These are phyloP conservation scores for Malurus leucopterus DNA, from an alignment of 2,797 vertebrate species.

Conservation along the genomic window DNA sequence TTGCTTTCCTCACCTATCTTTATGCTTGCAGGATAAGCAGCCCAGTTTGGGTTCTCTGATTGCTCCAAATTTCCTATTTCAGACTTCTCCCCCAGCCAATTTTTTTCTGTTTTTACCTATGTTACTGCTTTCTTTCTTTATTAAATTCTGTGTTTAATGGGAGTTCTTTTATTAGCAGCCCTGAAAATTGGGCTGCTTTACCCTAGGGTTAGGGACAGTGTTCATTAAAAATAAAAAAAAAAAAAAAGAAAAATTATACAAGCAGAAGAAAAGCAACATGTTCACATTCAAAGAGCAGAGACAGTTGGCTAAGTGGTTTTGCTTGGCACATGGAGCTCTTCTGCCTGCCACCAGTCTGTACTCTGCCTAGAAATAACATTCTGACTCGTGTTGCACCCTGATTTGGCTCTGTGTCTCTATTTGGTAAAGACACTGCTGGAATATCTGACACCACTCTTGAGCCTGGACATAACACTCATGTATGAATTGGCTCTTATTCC, in stretches of 20 bases:
- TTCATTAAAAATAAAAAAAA: neutral
- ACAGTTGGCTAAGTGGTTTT: conserved; percentile 18
- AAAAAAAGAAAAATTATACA: neutral
- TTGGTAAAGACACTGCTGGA: neutral
- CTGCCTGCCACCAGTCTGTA: neutral
- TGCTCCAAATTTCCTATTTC: neutral
- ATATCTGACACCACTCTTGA: neutral
- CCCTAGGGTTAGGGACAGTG: neutral
- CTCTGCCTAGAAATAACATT: conserved; percentile 24
- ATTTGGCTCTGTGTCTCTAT: neutral
- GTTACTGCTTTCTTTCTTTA: neutral
- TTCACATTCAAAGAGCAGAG: neutral
- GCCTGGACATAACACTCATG: neutral
- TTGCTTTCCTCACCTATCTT: fast-evolving
- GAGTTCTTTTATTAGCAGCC: neutral
- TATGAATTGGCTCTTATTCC: neutral
- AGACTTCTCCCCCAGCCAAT: neutral
- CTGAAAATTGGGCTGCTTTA: neutral
- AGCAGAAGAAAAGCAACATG: neutral
- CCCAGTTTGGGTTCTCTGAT: neutral
- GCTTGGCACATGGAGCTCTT: neutral
- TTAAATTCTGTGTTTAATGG: neutral
- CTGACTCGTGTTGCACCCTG: neutral
- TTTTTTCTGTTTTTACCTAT: neutral
- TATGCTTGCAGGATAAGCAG: neutral